Evolutionary conservation across 2,797 vertebrate genomes (phyloP).

Genomic region (Lerista edwardsae): DNA sequence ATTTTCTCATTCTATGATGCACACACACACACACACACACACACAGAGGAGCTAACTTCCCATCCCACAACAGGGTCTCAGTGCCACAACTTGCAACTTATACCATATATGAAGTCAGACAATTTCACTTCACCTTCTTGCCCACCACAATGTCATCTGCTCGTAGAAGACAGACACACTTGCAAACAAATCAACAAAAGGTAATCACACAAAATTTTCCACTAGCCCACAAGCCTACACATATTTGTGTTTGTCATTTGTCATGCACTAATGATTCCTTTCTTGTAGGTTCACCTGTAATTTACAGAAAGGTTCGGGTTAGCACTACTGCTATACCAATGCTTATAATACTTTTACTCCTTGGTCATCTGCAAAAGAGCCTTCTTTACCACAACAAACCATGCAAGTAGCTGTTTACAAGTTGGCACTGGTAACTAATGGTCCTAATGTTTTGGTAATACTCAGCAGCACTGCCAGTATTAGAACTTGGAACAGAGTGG

Average conservation of each 20-base stretch:
- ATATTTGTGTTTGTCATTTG: neutral
- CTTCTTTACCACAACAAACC: rapidly evolving
- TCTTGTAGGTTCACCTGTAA: neutral
- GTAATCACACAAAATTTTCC: neutral
- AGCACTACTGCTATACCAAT: no score
- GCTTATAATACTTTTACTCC: neutral
- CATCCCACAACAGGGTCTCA: neutral
- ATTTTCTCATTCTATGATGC: conserved; percentile 60
- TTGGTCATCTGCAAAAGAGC: neutral
- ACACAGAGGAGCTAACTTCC: conserved; percentile 27
- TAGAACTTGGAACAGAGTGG: neutral
- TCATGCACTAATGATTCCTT: neutral
- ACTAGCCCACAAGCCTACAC: neutral
- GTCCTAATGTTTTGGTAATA: rapidly evolving
- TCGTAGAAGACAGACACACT: neutral
- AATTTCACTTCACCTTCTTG: neutral
- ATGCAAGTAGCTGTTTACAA: neutral
- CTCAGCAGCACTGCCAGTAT: neutral
- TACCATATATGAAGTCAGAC: neutral
- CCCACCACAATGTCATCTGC: neutral
- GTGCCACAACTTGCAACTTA: neutral
- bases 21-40: conserved; percentile 51
- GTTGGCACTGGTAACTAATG: neutral
- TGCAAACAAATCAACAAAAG: neutral
- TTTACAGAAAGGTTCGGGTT: neutral